These are phyloP conservation scores for Heteropelma amictum DNA, from an alignment of 2,888 invertebrate species.

Conservation along the genomic window DNA sequence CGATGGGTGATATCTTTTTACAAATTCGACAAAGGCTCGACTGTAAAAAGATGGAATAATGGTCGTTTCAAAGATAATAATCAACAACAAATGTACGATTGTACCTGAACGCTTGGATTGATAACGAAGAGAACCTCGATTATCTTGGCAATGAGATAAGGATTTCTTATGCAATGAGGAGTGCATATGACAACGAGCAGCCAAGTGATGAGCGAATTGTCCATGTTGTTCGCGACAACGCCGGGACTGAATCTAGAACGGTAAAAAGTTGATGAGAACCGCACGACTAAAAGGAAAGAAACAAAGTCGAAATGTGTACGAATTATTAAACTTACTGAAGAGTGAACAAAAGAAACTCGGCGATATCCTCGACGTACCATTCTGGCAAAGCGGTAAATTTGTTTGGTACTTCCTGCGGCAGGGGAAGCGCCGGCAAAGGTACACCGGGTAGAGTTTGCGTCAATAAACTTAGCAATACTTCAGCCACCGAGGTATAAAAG, in stretches of 20 bases:
- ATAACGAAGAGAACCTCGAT: slow-evolving; percentile 93
- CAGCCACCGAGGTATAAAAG: slow-evolving; percentile 93
- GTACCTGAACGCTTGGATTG: slow-evolving; percentile 83
- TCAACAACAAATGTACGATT: neutral
- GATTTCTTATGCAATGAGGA: slow-evolving; percentile 95
- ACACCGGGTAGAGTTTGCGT: slow-evolving; percentile 79
- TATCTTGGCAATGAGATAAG: slow-evolving; percentile 97
- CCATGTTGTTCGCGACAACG: slow-evolving; percentile 87
- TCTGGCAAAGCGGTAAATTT: slow-evolving; percentile 95
- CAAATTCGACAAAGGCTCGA: too few species aligned
- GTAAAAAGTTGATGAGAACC: too few species aligned
- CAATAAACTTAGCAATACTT: slow-evolving; percentile 85
- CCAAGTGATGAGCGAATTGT: slow-evolving; percentile 92
- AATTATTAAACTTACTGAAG: slow-evolving; percentile 89
- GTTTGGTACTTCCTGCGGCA: slow-evolving; percentile 82
- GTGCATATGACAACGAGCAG: slow-evolving; percentile 93
- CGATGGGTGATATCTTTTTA: too few species aligned
- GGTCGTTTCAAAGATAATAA: neutral
- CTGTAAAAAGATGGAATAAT: neutral
- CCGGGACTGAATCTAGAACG: slow-evolving; percentile 88
- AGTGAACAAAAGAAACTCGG: slow-evolving; percentile 95
- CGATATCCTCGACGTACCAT: slow-evolving; percentile 98
- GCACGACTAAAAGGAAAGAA: slow-evolving; percentile 1
- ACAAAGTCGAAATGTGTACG: neutral
- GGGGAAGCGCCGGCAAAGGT: slow-evolving; percentile 79